Conservation (phyloP, 2,113 vertebrate species). For the Ia io region DNA sequence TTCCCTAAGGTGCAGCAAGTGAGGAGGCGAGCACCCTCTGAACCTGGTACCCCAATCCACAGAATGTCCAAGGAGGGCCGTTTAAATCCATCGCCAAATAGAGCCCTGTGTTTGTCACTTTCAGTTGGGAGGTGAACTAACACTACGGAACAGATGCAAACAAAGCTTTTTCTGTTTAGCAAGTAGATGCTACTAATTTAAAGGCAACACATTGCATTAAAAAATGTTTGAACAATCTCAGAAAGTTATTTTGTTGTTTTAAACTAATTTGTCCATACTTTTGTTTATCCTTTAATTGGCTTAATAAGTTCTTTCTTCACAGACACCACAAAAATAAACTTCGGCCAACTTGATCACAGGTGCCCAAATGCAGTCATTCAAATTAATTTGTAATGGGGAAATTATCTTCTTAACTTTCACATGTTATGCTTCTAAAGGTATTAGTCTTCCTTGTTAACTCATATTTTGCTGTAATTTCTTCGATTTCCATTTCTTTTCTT, state of each 20-base stretch:
- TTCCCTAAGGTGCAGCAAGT: neutral
- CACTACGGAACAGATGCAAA: neutral
- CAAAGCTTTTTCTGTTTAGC: neutral
- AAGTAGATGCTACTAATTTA: neutral
- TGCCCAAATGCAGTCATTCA: neutral
- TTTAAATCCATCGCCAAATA: neutral
- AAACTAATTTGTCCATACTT: neutral
- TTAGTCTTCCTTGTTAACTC: neutral
- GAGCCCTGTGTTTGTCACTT: neutral
- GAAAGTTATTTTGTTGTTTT: neutral
- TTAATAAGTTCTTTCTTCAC: constrained; percentile 24
- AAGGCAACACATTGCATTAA: neutral
- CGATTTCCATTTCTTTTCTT: neutral
- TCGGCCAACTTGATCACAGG: neutral
- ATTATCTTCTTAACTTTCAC: neutral
- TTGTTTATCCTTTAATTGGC: neutral
- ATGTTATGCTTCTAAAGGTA: neutral
- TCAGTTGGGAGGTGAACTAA: neutral
- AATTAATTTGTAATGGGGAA: neutral
- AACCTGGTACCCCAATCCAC: neutral
- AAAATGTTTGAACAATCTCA: neutral
- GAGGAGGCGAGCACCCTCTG: neutral
- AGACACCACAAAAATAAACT: neutral
- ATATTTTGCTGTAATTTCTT: neutral
- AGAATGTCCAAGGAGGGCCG: neutral